A percentile compares a stretch with the other conserved stretches of the same genome.
Evolutionary conservation across 2,797 vertebrate genomes (phyloP).

Genomic region (Chloroceryle inda): DNA sequence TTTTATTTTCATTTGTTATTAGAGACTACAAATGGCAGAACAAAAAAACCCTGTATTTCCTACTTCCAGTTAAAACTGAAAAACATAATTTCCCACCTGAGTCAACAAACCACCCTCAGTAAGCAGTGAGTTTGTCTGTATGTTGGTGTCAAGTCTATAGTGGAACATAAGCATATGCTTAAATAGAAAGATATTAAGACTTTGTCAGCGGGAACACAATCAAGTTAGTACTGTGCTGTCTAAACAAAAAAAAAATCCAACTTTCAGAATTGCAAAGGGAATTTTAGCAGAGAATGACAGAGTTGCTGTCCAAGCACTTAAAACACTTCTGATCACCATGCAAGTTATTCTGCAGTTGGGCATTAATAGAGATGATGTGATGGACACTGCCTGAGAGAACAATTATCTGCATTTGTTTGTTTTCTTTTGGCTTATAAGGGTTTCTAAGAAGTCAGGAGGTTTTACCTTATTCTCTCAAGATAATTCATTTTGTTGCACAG

Average conservation of each 20-base stretch:
- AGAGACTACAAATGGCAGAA: neutral
- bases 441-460: neutral
- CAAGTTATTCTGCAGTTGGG: neutral
- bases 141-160: neutral
- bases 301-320: neutral
- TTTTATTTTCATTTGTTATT: constrained; percentile 24
- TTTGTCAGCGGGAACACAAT: neutral
- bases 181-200: neutral
- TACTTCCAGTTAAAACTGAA: neutral
- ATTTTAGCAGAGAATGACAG: neutral
- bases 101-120: neutral
- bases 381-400: neutral
- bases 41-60: neutral
- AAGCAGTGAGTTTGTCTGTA: neutral
- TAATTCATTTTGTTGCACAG: neutral
- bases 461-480: neutral
- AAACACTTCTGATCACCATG: neutral
- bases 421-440: neutral
- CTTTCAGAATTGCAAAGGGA: neutral
- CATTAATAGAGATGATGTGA: neutral
- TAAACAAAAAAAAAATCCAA: neutral
- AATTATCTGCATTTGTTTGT: neutral
- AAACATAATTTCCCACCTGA: neutral
- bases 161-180: neutral
- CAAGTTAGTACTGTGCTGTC: too few species aligned